Percentiles rank a stretch among this genome's conserved stretches.
These are phyloP conservation scores for Channa argus DNA, from an alignment of 2,113 vertebrate species.

Conservation along the genomic window DNA sequence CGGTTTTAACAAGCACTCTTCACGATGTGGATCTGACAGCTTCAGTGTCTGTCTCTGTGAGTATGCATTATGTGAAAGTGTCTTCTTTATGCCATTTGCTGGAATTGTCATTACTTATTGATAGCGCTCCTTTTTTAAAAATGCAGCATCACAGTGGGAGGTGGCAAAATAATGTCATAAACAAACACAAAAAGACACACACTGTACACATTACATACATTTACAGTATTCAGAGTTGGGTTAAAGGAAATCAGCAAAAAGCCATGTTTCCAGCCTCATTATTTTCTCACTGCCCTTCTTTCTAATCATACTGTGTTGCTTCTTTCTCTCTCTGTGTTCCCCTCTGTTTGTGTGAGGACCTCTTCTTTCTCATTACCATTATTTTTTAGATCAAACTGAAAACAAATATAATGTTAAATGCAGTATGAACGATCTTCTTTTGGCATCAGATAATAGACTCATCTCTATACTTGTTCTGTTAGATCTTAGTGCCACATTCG, in stretches of 20 bases:
- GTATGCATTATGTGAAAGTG: slow-evolving; percentile 14
- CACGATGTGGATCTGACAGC: slow-evolving; percentile 43
- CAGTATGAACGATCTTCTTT: too few species aligned
- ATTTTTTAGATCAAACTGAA: too few species aligned
- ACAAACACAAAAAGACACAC: slow-evolving; percentile 37
- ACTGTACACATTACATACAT: slow-evolving; percentile 6
- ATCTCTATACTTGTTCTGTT: too few species aligned
- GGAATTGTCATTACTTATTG: slow-evolving; percentile 71
- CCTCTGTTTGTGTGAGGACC: too few species aligned
- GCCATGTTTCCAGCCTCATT: neutral
- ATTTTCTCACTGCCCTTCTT: neutral
- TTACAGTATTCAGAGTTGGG: slow-evolving; percentile 25
- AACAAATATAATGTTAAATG: too few species aligned
- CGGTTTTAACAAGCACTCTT: slow-evolving; percentile 64
- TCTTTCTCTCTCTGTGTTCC: too few species aligned
- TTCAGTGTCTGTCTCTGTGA: slow-evolving; percentile 15
- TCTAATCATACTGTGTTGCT: neutral
- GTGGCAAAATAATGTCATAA: slow-evolving; percentile 59
- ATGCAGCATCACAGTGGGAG: slow-evolving; percentile 65
- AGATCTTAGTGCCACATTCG: too few species aligned
- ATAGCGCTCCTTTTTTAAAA: slow-evolving; percentile 68
- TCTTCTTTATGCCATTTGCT: slow-evolving; percentile 62
- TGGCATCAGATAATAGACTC: too few species aligned
- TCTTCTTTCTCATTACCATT: too few species aligned
- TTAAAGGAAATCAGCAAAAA: slow-evolving; percentile 32